These are phyloP conservation scores for Siniperca knerii DNA, from an alignment of 2,113 vertebrate genomes.

Conservation along the genomic window DNA sequence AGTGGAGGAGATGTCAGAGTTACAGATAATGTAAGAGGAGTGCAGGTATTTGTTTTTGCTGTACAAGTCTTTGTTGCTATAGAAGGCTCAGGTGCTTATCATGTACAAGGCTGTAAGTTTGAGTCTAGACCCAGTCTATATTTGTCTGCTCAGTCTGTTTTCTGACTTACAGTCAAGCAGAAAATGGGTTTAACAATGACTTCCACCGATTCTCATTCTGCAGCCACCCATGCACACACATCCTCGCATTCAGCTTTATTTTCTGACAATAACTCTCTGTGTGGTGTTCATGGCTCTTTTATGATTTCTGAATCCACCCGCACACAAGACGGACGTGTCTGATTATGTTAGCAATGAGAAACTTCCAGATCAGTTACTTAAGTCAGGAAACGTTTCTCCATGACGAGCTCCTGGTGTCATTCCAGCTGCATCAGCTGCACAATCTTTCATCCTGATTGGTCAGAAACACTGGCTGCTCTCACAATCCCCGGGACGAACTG, in stretches of 20 bases:
- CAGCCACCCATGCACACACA: conserved; percentile 19
- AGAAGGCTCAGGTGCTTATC: not conserved
- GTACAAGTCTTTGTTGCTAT: not conserved
- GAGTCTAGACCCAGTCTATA: not conserved
- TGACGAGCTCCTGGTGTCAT: conserved; percentile 6
- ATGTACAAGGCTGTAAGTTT: not conserved
- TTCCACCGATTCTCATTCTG: conserved; percentile 39
- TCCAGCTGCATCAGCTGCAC: conserved; percentile 47
- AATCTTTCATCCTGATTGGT: conserved; percentile 32
- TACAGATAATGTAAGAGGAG: not conserved
- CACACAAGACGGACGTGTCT: conserved; percentile 2
- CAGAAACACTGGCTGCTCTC: conserved; percentile 36
- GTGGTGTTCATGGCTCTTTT: not conserved
- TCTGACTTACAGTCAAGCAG: conserved; percentile 1
- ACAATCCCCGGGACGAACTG: conserved; percentile 12
- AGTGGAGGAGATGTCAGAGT: not conserved
- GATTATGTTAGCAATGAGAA: conserved; percentile 16
- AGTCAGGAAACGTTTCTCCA: conserved; percentile 9
- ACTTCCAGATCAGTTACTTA: conserved; percentile 25
- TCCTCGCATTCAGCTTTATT: not conserved
- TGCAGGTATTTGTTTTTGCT: not conserved
- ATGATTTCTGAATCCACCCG: conserved; percentile 13
- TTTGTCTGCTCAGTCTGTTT: not conserved
- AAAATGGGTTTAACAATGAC: not conserved
- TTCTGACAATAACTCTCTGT: conserved; percentile 35